A percentile compares a stretch with the other conserved stretches of the same genome.
Conservation (phyloP, 2,113 vertebrate species). For the Rhagologus leucostigma region DNA sequence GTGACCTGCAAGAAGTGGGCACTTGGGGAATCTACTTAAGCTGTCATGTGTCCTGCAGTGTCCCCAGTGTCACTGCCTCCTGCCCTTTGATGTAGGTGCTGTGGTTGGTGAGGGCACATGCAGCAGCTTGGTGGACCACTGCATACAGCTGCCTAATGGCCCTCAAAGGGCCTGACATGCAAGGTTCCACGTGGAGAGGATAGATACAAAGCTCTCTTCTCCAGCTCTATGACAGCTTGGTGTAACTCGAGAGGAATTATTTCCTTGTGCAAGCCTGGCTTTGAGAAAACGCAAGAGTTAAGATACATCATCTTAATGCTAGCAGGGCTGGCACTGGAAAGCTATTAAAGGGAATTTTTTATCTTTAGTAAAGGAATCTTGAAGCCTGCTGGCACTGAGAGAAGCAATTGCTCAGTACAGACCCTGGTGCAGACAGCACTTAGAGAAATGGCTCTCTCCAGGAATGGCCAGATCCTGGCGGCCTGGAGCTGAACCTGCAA, state of each 20-base stretch:
- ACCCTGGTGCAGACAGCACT: background rate
- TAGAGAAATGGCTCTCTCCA: background rate
- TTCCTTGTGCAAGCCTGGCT: background rate
- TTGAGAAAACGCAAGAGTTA: background rate
- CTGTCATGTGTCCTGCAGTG: fast-evolving
- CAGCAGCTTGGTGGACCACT: background rate
- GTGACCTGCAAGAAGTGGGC: background rate
- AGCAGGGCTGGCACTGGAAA: conserved; percentile 16
- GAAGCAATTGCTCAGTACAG: background rate
- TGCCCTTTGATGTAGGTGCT: fast-evolving
- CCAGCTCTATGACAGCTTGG: background rate
- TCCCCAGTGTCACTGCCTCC: background rate
- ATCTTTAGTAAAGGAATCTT: conserved; percentile 39
- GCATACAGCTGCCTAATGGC: background rate
- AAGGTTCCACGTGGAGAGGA: background rate
- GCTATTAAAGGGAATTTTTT: conserved; percentile 40
- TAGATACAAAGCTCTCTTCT: background rate
- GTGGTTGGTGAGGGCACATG: background rate
- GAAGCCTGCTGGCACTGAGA: conserved; percentile 14
- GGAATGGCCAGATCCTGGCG: background rate
- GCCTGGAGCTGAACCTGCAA: background rate
- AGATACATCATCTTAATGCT: conserved; percentile 28
- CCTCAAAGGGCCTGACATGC: fast-evolving
- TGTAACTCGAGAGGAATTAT: background rate
- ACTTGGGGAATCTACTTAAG: background rate